phyloP scores from a whole-genome alignment of 2,113 vertebrate genomes.

The Rissa tridactyla region DNA sequence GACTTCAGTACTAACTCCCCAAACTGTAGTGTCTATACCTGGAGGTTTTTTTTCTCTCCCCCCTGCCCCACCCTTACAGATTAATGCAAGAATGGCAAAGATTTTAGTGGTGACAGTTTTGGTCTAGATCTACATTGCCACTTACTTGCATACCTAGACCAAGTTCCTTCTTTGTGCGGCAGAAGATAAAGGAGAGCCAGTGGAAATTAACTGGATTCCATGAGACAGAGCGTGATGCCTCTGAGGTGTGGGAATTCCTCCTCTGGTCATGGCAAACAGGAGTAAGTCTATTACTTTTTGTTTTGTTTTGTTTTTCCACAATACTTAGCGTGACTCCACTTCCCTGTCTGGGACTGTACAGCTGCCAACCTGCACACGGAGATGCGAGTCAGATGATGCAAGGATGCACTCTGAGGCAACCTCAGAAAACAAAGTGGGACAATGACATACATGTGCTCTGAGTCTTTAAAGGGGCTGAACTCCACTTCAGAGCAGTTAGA shows the following conservation, averaged over 20 bases:
- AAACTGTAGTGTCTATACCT: background rate
- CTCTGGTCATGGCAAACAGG: background rate
- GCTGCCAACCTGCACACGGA: background rate
- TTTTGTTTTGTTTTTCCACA: background rate
- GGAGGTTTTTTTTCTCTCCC: background rate
- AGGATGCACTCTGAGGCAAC: background rate
- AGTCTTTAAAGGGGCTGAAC: background rate
- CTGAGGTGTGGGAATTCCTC: background rate
- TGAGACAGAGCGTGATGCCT: rapidly evolving
- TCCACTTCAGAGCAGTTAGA: background rate
- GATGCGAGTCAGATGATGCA: background rate
- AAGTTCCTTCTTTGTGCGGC: background rate
- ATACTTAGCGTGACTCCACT: background rate
- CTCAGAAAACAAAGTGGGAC: background rate
- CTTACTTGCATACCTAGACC: background rate
- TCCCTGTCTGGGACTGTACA: background rate
- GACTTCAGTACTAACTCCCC: background rate
- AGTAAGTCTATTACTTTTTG: background rate
- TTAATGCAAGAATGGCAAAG: background rate
- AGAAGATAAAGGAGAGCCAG: background rate
- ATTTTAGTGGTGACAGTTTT: background rate
- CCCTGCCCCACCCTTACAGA: background rate
- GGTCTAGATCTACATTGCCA: background rate
- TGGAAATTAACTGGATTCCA: background rate
- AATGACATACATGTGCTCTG: background rate